Evolutionary conservation across 2,888 invertebrate genomes (phyloP).

Genomic region (Rotaria magnacalcarata): DNA sequence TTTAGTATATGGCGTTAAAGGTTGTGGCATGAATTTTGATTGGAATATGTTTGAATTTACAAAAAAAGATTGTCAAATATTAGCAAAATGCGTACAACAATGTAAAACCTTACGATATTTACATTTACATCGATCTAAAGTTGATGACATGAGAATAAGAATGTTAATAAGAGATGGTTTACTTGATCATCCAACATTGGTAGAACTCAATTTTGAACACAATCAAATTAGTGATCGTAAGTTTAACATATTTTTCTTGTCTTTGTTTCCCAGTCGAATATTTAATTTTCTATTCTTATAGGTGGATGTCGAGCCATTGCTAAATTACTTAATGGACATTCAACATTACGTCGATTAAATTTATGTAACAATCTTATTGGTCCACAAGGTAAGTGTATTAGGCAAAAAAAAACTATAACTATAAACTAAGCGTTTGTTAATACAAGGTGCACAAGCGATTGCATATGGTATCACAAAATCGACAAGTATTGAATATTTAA

Average conservation of each 20-base stretch:
- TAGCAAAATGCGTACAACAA: conserved; percentile 54
- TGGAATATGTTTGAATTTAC: conserved; percentile 60
- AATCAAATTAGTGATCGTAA: conserved; percentile 57
- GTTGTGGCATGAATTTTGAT: conserved; percentile 61
- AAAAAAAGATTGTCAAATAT: conserved; percentile 57
- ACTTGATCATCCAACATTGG: conserved; percentile 56
- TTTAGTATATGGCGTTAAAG: conserved; percentile 57
- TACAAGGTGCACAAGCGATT: conserved; percentile 57
- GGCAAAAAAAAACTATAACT: too few species aligned
- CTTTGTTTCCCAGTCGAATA: too few species aligned
- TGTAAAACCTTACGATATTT: conserved; percentile 37
- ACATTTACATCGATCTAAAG: conserved; percentile 47
- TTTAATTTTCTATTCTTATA: not conserved
- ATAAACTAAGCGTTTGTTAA: not conserved
- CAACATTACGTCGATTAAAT: conserved; percentile 53
- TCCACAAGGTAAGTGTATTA: conserved; percentile 48
- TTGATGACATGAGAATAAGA: conserved; percentile 58
- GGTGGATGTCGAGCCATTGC: conserved; percentile 58
- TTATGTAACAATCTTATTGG: conserved; percentile 57
- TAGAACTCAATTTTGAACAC: conserved; percentile 58
- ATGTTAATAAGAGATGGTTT: conserved; percentile 57
- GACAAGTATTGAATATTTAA: conserved; percentile 52
- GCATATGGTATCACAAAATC: conserved; percentile 59
- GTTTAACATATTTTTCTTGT: not conserved
- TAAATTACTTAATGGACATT: conserved; percentile 58